Conservation (phyloP, 2,888 invertebrate species). For the Erebia epiphron region DNA sequence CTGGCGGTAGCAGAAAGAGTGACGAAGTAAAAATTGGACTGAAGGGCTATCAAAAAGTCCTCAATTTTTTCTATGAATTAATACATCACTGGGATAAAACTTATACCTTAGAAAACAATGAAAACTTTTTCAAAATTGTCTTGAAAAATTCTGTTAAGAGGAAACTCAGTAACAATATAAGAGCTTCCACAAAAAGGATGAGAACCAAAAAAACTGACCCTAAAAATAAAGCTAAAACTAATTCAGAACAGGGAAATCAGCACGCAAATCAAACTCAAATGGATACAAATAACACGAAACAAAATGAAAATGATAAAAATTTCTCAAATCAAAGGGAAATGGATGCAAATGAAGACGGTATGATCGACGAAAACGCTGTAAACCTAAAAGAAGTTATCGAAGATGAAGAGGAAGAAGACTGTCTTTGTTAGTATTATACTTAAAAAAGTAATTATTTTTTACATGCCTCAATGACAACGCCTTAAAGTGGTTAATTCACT, state of each 20-base stretch:
- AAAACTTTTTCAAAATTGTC: constrained; percentile 2
- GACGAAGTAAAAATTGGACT: not conserved
- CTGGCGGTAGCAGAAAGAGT: not conserved
- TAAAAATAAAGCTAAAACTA: not conserved
- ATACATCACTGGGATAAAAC: not conserved
- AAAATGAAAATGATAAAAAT: too few relatives aligned
- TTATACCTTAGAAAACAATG: not conserved
- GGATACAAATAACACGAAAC: too few relatives aligned
- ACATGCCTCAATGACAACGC: too few relatives aligned
- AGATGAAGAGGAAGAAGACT: constrained; percentile 5
- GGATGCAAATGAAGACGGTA: not conserved
- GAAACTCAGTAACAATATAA: not conserved
- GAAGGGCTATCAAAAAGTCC: not conserved
- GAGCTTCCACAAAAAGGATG: constrained; percentile 3
- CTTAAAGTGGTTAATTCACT: too few relatives aligned
- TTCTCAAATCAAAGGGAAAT: not conserved
- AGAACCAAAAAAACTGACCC: not conserved
- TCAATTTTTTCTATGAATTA: not conserved
- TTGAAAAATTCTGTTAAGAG: not conserved
- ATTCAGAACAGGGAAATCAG: not conserved
- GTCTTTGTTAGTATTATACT: not conserved
- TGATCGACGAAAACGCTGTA: too few relatives aligned
- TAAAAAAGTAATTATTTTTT: too few relatives aligned
- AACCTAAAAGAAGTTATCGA: not conserved
- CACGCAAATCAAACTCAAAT: too few relatives aligned